Evolutionary conservation across 2,797 vertebrate genomes (phyloP).

Genomic region (Lagocephalus sceleratus): DNA sequence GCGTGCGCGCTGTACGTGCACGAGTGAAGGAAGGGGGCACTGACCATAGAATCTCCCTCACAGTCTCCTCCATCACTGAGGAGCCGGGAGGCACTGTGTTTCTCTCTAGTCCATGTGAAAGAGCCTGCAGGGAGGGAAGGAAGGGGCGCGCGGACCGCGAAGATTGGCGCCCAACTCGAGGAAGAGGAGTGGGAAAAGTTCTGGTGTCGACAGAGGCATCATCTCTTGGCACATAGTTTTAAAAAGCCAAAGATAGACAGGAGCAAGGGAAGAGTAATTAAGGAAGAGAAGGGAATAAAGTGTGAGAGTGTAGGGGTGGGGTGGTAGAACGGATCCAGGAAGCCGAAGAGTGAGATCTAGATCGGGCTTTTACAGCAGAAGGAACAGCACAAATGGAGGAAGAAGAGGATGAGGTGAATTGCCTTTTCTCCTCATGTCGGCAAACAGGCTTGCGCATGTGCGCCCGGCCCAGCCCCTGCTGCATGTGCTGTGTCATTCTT

Average conservation of each 20-base stretch:
- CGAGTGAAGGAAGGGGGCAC: slow-evolving; percentile 9
- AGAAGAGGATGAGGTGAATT: slow-evolving; percentile 64
- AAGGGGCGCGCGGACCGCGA: slow-evolving; percentile 13
- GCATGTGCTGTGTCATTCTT: not conserved
- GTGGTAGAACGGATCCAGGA: slow-evolving; percentile 13
- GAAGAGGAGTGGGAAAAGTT: slow-evolving; percentile 1
- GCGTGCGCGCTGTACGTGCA: slow-evolving; percentile 12
- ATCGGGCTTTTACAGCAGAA: slow-evolving; percentile 1
- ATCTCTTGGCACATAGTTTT: slow-evolving; percentile 12
- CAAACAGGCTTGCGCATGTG: slow-evolving; percentile 11
- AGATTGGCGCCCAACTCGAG: slow-evolving; percentile 19
- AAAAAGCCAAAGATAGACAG: slow-evolving; percentile 16
- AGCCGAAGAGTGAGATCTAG: slow-evolving; percentile 1
- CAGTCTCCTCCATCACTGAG: slow-evolving; percentile 30
- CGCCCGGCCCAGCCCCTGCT: slow-evolving; percentile 5
- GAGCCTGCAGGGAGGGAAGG: slow-evolving; percentile 12
- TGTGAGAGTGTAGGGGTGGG: not conserved
- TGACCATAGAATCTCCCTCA: slow-evolving; percentile 24
- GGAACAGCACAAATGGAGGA: slow-evolving; percentile 54
- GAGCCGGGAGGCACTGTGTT: slow-evolving; percentile 23
- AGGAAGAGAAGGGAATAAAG: not conserved
- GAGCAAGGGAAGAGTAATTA: slow-evolving; percentile 5
- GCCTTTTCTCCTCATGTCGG: slow-evolving; percentile 12
- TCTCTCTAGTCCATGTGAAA: slow-evolving; percentile 16
- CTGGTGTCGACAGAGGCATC: slow-evolving; percentile 9